Conservation (phyloP, 2,888 invertebrate species). For the Conistra vaccinii region DNA sequence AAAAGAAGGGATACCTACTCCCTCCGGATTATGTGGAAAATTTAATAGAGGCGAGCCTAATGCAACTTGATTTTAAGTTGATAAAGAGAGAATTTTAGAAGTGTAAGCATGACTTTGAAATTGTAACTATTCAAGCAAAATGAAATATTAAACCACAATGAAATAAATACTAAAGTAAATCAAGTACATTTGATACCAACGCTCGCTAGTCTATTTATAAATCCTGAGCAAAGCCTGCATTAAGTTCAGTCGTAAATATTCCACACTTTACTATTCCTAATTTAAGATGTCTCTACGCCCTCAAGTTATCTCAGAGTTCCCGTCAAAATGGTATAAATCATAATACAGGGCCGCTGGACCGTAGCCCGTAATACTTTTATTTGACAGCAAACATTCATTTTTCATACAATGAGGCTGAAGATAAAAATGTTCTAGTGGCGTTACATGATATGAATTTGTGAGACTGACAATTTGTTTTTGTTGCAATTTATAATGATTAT, state of each 20-base stretch:
- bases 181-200: slow-evolving; percentile 17
- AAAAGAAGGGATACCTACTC: slow-evolving; percentile 26
- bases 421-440: slow-evolving; percentile 67
- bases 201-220: slow-evolving; percentile 44
- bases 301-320: slow-evolving; percentile 56
- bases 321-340: slow-evolving; percentile 64
- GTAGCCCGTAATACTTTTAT: slow-evolving; percentile 73
- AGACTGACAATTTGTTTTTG: slow-evolving; percentile 54
- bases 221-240: slow-evolving; percentile 47
- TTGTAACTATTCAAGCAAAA: background rate
- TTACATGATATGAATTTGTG: slow-evolving; percentile 67
- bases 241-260: slow-evolving; percentile 53
- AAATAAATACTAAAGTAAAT: slow-evolving; percentile 20
- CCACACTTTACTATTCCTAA: slow-evolving; percentile 48
- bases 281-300: slow-evolving; percentile 51
- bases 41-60: slow-evolving; percentile 2
- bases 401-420: slow-evolving; percentile 70
- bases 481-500: slow-evolving; percentile 62
- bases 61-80: background rate
- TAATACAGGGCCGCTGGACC: slow-evolving; percentile 52
- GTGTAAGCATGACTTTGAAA: background rate
- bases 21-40: background rate
- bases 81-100: slow-evolving; percentile 1
- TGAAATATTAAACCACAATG: background rate
- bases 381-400: slow-evolving; percentile 78